These are phyloP conservation scores for Sebastes goodei DNA, from an alignment of 2,797 vertebrate genomes.

Conservation along the genomic window DNA sequence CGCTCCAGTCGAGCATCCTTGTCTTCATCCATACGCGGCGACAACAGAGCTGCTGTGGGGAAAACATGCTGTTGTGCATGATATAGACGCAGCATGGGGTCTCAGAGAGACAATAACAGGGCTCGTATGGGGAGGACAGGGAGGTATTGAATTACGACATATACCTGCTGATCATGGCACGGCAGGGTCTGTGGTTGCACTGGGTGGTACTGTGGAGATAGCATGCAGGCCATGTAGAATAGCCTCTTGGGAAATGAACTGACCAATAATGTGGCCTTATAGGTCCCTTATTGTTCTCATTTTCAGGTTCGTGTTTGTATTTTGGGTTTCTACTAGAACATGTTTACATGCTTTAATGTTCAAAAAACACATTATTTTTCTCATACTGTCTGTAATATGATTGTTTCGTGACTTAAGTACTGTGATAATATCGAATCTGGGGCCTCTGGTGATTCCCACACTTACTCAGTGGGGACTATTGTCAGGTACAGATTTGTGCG, in stretches of 20 bases:
- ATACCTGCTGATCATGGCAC: conserved; percentile 4
- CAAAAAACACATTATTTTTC: no score
- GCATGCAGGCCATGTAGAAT: background rate
- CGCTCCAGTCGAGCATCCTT: background rate
- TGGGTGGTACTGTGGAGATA: conserved; percentile 16
- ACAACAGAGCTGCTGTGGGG: conserved; percentile 46
- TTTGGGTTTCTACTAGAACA: no score
- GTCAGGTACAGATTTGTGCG: background rate
- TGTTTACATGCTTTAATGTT: no score
- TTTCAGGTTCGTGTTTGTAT: no score
- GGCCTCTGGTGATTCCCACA: no score
- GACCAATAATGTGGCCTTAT: background rate
- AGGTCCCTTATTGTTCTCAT: no score
- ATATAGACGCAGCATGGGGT: conserved; percentile 21
- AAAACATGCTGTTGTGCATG: conserved; percentile 61
- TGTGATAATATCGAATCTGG: no score
- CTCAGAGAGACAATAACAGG: conserved; percentile 27
- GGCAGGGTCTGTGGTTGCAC: background rate
- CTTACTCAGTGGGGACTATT: background rate
- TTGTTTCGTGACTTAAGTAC: no score
- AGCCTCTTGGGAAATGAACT: background rate
- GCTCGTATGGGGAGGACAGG: conserved; percentile 18
- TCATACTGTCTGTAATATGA: no score
- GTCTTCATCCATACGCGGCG: background rate
- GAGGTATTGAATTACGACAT: conserved; percentile 46